A percentile compares a stretch with the other conserved stretches of the same genome.
These are phyloP conservation scores for Eudasyphora cyanicolor DNA, from an alignment of 2,888 invertebrate genomes.

Conservation along the genomic window DNA sequence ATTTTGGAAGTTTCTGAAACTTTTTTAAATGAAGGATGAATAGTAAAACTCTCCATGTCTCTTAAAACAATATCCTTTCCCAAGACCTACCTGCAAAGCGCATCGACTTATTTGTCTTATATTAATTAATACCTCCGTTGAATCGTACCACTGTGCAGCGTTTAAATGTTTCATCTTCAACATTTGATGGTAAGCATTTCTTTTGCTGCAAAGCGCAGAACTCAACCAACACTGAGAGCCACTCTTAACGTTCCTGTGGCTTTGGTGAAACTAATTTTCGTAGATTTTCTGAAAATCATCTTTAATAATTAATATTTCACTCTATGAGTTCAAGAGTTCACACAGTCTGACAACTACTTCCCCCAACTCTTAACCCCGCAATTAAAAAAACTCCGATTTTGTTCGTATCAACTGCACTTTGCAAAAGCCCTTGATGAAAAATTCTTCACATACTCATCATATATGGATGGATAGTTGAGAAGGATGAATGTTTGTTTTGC, in stretches of 20 bases:
- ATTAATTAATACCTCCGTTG: not conserved
- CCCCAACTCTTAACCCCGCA: not conserved
- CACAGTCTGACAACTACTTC: not conserved
- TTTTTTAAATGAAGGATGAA: too few species aligned
- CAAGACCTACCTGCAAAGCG: too few species aligned
- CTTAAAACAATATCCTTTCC: too few species aligned
- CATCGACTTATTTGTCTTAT: not conserved
- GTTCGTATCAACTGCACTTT: conserved; percentile 9
- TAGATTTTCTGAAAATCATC: conserved; percentile 65
- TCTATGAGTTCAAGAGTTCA: conserved; percentile 1
- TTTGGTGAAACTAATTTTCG: conserved; percentile 56
- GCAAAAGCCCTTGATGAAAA: not conserved
- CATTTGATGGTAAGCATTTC: not conserved
- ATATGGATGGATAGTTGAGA: not conserved
- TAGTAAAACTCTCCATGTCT: too few species aligned
- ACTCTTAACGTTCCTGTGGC: not conserved
- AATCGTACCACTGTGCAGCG: not conserved
- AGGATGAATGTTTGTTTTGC: too few species aligned
- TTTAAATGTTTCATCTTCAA: not conserved
- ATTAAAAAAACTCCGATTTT: not conserved
- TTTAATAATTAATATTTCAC: conserved; percentile 66
- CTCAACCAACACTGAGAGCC: too few species aligned
- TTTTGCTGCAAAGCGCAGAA: conserved; percentile 17
- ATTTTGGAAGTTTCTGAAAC: too few species aligned
- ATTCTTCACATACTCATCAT: not conserved